Conservation (phyloP, 2,888 invertebrate genomes). For the Lasioglossum zephyrum region DNA sequence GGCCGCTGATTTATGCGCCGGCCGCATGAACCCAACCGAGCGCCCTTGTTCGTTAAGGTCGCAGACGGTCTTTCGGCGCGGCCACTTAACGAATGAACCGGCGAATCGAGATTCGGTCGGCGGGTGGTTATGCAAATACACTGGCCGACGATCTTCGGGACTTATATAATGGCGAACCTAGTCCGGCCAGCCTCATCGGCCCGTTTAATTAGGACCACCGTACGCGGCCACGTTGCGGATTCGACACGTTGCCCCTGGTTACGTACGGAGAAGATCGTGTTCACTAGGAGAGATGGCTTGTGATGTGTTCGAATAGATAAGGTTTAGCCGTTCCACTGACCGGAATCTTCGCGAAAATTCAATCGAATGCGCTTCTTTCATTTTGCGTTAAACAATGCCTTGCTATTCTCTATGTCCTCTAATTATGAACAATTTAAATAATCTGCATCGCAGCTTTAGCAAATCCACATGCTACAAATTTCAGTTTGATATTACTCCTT, state of each 20-base stretch:
- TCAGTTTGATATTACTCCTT: neutral
- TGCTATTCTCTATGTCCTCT: too few species aligned
- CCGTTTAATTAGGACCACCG: constrained; percentile 51
- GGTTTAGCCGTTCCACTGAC: neutral
- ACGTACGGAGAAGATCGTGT: constrained; percentile 5
- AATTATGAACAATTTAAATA: too few species aligned
- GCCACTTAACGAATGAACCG: constrained; percentile 49
- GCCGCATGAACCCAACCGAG: constrained; percentile 55
- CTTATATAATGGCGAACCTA: constrained; percentile 52
- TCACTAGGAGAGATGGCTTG: neutral
- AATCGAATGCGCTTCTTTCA: too few species aligned
- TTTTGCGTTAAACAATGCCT: too few species aligned
- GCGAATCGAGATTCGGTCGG: constrained; percentile 48
- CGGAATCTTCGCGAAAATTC: too few species aligned
- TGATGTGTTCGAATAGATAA: neutral
- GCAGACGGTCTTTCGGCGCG: constrained; percentile 54
- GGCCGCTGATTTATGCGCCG: constrained; percentile 67
- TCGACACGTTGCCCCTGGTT: constrained; percentile 15
- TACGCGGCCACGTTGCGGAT: constrained; percentile 10
- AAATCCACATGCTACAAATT: too few species aligned
- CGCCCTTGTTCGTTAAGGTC: constrained; percentile 72
- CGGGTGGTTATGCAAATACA: constrained; percentile 63
- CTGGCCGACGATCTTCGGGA: constrained; percentile 15
- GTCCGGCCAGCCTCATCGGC: neutral
- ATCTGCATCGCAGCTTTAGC: too few species aligned